Evolutionary conservation across 1,140 invertebrate genomes (phyloP).

Genomic region (Sitophilus oryzae): DNA sequence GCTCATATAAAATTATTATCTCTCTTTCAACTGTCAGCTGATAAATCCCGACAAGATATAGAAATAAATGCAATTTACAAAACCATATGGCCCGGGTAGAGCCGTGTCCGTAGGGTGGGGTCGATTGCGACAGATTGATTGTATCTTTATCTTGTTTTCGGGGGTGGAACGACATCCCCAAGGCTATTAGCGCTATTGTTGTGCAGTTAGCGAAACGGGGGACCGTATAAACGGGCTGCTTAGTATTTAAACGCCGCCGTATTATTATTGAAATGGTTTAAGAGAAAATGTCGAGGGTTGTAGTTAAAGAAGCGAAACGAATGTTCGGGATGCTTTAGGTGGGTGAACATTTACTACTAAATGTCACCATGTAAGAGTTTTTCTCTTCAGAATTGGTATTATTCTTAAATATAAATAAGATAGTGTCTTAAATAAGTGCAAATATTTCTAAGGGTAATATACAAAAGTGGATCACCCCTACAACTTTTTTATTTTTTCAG

Average conservation of each 20-base stretch:
- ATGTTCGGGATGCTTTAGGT: no score
- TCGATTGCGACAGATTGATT: constrained; percentile 30
- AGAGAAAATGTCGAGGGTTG: neutral
- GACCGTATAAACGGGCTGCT: constrained; percentile 16
- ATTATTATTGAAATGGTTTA: constrained; percentile 24
- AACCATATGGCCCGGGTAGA: constrained; percentile 23
- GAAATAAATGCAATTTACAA: constrained; percentile 17
- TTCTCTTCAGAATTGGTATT: no score
- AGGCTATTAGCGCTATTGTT: constrained; percentile 31
- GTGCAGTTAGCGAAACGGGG: constrained; percentile 29
- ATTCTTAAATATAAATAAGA: no score
- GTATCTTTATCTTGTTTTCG: constrained; percentile 33
- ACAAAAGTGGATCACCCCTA: no score
- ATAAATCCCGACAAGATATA: constrained; percentile 13
- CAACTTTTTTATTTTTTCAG: no score
- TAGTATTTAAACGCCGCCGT: constrained; percentile 17
- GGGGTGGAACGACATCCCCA: constrained; percentile 28
- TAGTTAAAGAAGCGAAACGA: no score
- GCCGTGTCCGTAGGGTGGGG: constrained; percentile 17
- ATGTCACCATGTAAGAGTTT: no score
- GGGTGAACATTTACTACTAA: no score
- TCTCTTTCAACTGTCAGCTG: constrained; percentile 13
- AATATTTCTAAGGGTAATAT: no score
- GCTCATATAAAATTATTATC: constrained; percentile 13
- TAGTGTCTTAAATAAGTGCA: no score